Conservation (phyloP, 1,140 invertebrate genomes). For the Mycetomoellerius zeteki region DNA sequence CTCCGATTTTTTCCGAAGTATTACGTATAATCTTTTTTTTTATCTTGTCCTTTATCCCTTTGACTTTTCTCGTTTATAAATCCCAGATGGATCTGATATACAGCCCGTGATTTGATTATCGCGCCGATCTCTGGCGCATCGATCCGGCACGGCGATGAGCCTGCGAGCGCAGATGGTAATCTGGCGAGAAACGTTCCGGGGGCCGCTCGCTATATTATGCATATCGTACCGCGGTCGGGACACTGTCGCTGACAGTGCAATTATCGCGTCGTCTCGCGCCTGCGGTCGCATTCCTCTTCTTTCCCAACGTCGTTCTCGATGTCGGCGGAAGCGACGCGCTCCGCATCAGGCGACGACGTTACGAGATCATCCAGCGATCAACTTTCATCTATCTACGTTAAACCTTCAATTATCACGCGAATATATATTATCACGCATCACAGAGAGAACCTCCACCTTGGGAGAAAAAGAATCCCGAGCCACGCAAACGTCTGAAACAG, state of each 20-base stretch:
- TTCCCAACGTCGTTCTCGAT: conserved; percentile 7
- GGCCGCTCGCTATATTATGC: conserved; percentile 53
- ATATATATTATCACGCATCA: too few species aligned
- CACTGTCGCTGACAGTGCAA: conserved; percentile 80
- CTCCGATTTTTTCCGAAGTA: background rate
- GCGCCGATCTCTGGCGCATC: conserved; percentile 62
- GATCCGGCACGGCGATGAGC: conserved; percentile 39
- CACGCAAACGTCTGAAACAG: background rate
- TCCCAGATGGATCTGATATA: conserved; percentile 64
- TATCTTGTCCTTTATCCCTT: background rate
- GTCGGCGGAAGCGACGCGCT: conserved; percentile 13
- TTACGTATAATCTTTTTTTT: background rate
- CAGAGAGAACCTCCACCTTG: background rate
- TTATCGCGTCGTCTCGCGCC: conserved; percentile 77
- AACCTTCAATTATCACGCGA: conserved; percentile 8
- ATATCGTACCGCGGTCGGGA: conserved; percentile 66
- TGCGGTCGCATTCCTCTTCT: conserved; percentile 70
- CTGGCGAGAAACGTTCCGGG: conserved; percentile 65
- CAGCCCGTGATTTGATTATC: conserved; percentile 29
- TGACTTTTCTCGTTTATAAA: background rate
- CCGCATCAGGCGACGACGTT: conserved; percentile 16
- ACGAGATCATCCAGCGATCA: conserved; percentile 32
- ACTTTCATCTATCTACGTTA: background rate
- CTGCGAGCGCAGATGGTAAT: conserved; percentile 69
- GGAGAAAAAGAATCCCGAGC: background rate